These are phyloP conservation scores for Sebastes steindachneri DNA, from an alignment of 2,797 vertebrate species.

Conservation along the genomic window DNA sequence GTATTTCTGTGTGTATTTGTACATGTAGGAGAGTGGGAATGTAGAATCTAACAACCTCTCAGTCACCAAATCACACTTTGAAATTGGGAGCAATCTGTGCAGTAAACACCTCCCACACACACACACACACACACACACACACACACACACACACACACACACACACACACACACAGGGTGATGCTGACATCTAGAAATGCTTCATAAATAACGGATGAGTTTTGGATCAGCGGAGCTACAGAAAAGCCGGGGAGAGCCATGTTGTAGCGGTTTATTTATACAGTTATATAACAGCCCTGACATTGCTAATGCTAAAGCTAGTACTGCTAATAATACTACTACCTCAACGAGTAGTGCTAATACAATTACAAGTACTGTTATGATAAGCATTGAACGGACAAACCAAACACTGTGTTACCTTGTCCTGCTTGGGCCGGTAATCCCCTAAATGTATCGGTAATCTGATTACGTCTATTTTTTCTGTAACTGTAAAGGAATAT, in stretches of 20 bases:
- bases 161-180: no score
- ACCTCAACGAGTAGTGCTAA: neutral
- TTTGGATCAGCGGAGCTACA: slow-evolving; percentile 23
- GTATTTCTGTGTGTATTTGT: slow-evolving; percentile 19
- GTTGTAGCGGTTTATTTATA: slow-evolving; percentile 37
- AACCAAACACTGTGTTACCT: no score
- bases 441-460: no score
- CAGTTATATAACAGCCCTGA: slow-evolving; percentile 30
- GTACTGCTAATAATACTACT: neutral
- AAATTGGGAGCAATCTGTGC: slow-evolving; percentile 67
- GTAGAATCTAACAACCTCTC: slow-evolving; percentile 48
- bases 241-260: neutral
- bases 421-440: no score
- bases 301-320: neutral
- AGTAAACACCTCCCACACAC: slow-evolving; percentile 59
- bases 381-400: no score
- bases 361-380: neutral
- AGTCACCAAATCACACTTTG: slow-evolving; percentile 56
- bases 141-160: slow-evolving; percentile 21
- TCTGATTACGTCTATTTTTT: no score
- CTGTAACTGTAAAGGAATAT: no score
- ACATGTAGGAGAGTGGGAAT: slow-evolving; percentile 29
- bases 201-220: slow-evolving; percentile 49
- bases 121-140: slow-evolving; percentile 7
- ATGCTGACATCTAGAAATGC: slow-evolving; percentile 23